Evolutionary conservation across 1,140 invertebrate genomes (phyloP).

Genomic region (Argopecten irradians): DNA sequence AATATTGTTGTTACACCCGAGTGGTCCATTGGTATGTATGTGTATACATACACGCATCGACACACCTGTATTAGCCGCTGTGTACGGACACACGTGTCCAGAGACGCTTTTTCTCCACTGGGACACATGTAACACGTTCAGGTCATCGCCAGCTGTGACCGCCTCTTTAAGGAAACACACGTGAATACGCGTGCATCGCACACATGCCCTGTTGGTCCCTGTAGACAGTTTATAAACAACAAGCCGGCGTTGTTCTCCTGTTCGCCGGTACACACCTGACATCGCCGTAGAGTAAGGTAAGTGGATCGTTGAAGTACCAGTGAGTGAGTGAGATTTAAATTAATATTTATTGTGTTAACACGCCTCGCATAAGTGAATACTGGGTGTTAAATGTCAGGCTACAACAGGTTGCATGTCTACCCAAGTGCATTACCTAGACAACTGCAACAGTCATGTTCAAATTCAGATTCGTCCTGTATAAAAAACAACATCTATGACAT

Average conservation of each 20-base stretch:
- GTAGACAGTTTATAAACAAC: not conserved
- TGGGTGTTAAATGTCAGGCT: too few species aligned
- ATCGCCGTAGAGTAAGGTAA: not conserved
- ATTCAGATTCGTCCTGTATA: too few species aligned
- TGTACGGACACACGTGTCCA: not conserved
- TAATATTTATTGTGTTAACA: too few species aligned
- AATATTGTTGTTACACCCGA: not conserved
- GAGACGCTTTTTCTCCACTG: not conserved
- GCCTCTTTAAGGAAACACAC: not conserved
- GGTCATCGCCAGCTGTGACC: not conserved
- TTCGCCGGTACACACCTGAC: not conserved
- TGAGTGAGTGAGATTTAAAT: too few species aligned
- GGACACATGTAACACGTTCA: not conserved
- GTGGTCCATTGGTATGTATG: not conserved
- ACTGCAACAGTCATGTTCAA: too few species aligned
- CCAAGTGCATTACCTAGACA: too few species aligned
- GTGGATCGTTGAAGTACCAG: too few species aligned
- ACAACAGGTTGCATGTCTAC: too few species aligned
- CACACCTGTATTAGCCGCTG: not conserved
- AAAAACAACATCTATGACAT: not conserved
- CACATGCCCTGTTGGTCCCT: not conserved
- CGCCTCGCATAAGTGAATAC: too few species aligned
- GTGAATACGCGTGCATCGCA: not conserved
- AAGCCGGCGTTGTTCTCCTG: not conserved
- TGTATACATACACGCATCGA: not conserved